phyloP scores from a whole-genome alignment of 2,888 invertebrate species.

The Sesia bembeciformis region DNA sequence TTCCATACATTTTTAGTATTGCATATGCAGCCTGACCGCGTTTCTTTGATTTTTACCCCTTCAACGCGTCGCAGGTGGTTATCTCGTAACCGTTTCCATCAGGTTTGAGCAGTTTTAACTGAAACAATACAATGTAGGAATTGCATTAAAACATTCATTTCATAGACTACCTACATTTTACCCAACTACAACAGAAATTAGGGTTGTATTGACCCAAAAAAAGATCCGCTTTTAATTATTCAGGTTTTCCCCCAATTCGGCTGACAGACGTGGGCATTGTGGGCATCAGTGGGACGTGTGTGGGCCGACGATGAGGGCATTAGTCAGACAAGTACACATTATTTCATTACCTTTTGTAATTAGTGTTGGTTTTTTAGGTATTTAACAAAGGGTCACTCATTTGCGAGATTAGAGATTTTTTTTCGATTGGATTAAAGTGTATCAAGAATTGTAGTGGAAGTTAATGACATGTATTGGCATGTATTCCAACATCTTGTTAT shows the following conservation, averaged over 20 bases:
- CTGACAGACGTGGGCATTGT: no score
- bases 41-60: conserved; percentile 2
- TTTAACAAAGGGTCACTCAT: conserved; percentile 10
- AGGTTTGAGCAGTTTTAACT: conserved; percentile 3
- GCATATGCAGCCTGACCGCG: background rate
- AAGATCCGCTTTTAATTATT: no score
- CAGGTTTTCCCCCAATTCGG: no score
- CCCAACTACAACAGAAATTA: no score
- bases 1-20: conserved; percentile 5
- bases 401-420: conserved; percentile 8
- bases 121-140: conserved; percentile 1
- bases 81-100: conserved; percentile 6
- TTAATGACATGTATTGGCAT: conserved; percentile 9
- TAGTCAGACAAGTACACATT: no score
- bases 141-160: no score
- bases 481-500: conserved; percentile 13
- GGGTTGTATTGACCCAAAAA: no score
- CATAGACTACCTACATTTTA: no score
- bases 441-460: conserved; percentile 11
- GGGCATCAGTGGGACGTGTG: no score
- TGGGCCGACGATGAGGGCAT: no score
- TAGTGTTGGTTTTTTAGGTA: conserved; percentile 11
- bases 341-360: no score
- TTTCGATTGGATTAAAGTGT: conserved; percentile 9
- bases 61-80: conserved; percentile 5